Base-by-base conservation (phyloP, 1,140 invertebrate species). In the Dendrolimus punctatus region DNA sequence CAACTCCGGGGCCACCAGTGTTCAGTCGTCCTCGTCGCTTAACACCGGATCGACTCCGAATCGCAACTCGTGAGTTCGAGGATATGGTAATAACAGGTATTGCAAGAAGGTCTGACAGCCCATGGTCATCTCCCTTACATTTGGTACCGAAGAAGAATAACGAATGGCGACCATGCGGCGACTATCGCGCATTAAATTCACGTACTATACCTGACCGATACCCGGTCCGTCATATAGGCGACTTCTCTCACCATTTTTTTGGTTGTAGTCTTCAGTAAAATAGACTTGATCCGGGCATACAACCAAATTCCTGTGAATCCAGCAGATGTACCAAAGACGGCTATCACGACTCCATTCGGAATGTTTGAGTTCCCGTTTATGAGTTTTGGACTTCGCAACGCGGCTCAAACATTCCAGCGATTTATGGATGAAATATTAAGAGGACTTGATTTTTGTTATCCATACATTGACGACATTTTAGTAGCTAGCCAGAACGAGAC, bases 121-220 rank as follows among this genome's bases (percentile, higher is more conserved):
- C 57, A 10, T 59, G 52, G 57, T 36, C 57, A 8, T 54, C 52
- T 23, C 43, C 57, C 4, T 40, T 59, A 40, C 57, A 51, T 36
- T 23, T 57, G 43, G 55, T 40, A 5, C 39, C 49, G 0, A 57
- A 51, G n/a, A 51, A 46, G 7, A 49, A 57, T 4, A 50, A 51
- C 39, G 41, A 10, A 3, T 57, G 55, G 49, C n/a, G 55, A 8
- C 55, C 49, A 4, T 57, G 54, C 39, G 54, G 49, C 4, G 54
- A 56, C 23, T 56, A 56, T 44, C 37, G 54, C 2, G 46, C 43
- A 3, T 41, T 54, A 5, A 51, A 52, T 36, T 39, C 52, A 0
- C 10, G 51, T 4, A 53, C 51, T 2, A n/a, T 53, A 6, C 51
- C 51, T 4, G 41, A 49, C 23, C 9, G 40, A 36, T 40, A 50